phyloP scores from a whole-genome alignment of 2,113 vertebrate genomes.

The Emydocephalus ijimae region DNA sequence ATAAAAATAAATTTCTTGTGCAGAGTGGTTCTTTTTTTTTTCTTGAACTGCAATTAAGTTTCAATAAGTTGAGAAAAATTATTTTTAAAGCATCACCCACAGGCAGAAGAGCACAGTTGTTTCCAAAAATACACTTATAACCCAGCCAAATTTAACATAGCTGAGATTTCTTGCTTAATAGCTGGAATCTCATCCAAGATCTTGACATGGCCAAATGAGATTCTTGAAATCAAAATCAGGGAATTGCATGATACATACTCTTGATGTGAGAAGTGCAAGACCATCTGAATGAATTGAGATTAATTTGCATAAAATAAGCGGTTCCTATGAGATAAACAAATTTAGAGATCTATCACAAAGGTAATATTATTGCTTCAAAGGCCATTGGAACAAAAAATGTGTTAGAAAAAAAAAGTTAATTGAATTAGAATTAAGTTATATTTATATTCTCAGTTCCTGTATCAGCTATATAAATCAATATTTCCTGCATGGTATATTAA shows the following conservation, averaged over 20 bases:
- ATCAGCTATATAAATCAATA: neutral
- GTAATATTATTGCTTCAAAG: neutral
- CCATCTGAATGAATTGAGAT: neutral
- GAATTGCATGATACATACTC: neutral
- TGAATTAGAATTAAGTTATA: slow-evolving; percentile 16
- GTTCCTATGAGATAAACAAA: neutral
- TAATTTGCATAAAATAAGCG: neutral
- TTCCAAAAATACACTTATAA: neutral
- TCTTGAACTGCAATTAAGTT: neutral
- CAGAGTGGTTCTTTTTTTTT: neutral
- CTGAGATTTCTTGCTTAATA: neutral
- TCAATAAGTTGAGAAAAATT: neutral
- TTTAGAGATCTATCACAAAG: neutral
- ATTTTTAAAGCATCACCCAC: neutral
- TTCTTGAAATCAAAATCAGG: neutral
- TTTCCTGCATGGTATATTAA: neutral
- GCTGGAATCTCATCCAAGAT: neutral
- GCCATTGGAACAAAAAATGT: neutral
- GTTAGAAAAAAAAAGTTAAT: neutral
- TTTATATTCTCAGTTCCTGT: slow-evolving; percentile 6
- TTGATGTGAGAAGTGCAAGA: neutral
- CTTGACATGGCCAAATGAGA: neutral
- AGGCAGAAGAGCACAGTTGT: neutral
- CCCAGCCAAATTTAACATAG: neutral
- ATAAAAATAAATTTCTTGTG: neutral